Conservation (phyloP, 2,797 vertebrate species). For the Acipenser ruthenus region DNA sequence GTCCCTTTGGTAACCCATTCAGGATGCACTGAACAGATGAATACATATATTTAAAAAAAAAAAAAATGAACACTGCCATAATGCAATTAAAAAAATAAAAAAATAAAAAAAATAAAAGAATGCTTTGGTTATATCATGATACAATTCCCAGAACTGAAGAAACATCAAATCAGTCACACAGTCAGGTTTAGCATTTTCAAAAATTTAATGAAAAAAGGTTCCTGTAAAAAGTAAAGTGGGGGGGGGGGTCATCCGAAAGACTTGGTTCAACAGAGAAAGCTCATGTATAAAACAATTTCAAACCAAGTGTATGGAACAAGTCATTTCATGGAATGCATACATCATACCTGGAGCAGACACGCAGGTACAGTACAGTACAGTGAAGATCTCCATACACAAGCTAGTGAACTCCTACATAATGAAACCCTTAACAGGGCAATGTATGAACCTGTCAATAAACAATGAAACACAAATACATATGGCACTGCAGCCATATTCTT, state of each 20-base stretch:
- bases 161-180: conserved; percentile 41
- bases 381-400: conserved; percentile 4
- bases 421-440: conserved; percentile 1
- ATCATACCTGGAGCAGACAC: conserved; percentile 9
- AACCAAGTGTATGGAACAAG: conserved; percentile 18
- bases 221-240: conserved; percentile 59
- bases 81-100: no score
- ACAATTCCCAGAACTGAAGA: no score
- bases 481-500: conserved; percentile 5
- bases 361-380: conserved; percentile 10
- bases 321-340: conserved; percentile 17
- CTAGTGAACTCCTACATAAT: conserved; percentile 17
- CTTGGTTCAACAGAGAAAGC: conserved; percentile 34
- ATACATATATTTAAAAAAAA: no score
- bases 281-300: conserved; percentile 11
- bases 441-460: conserved; percentile 9
- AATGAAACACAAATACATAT: conserved; percentile 7
- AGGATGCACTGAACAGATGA: no score
- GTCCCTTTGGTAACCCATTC: no score
- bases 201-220: conserved; percentile 77
- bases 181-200: conserved; percentile 53
- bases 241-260: no score
- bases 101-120: no score
- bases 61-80: no score
- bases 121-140: no score